phyloP scores from a whole-genome alignment of 2,888 invertebrate species.

The Atethmia centrago region DNA sequence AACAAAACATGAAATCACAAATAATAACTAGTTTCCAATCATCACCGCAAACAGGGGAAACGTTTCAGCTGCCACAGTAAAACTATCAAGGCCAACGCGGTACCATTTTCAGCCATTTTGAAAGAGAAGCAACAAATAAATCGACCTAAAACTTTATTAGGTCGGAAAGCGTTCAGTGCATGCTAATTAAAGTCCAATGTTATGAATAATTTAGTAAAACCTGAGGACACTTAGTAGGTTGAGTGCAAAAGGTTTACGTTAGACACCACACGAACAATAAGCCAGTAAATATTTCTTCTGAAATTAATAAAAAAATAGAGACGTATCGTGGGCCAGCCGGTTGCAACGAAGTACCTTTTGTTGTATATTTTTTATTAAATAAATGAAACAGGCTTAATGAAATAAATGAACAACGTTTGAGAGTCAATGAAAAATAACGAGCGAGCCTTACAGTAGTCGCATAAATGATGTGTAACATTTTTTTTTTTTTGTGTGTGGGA shows the following conservation, averaged over 20 bases:
- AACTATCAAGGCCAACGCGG: slow-evolving; percentile 57
- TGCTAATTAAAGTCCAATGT: slow-evolving; percentile 72
- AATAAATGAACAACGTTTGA: no score
- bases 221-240: background rate
- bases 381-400: no score
- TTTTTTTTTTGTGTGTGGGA: no score
- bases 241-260: slow-evolving; percentile 4
- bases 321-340: no score
- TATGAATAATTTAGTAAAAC: slow-evolving; percentile 74
- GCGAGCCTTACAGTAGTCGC: no score
- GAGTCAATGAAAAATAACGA: no score
- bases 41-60: slow-evolving; percentile 22
- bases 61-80: slow-evolving; percentile 4
- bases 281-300: background rate
- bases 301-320: no score
- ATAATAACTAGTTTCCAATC: slow-evolving; percentile 14
- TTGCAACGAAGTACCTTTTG: no score
- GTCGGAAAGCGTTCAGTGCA: slow-evolving; percentile 61
- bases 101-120: slow-evolving; percentile 31
- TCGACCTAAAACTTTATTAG: slow-evolving; percentile 63
- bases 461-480: no score
- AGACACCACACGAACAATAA: background rate
- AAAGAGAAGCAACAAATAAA: slow-evolving; percentile 50
- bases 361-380: no score
- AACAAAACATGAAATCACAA: slow-evolving; percentile 21